Conservation (phyloP, 1,140 invertebrate species). For the Cyrtorhinus lividipennis region DNA sequence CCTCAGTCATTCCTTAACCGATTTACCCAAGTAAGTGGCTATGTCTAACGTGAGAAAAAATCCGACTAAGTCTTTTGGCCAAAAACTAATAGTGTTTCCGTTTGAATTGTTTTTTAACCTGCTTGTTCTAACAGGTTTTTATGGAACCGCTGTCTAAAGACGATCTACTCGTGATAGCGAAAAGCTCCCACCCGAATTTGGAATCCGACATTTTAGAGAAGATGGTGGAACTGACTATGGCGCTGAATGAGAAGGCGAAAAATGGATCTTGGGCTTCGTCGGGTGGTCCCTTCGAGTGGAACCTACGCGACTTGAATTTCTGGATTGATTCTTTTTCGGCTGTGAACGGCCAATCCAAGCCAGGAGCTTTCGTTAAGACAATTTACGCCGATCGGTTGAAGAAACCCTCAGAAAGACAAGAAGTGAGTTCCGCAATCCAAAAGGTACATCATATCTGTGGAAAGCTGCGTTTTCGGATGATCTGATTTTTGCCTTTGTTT, state of each 20-base stretch:
- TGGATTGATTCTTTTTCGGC: conserved; percentile 58
- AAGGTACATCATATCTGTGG: background rate
- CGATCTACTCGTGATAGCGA: conserved; percentile 53
- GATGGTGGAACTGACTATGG: conserved; percentile 68
- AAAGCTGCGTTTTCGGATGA: background rate
- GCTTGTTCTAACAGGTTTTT: conserved; percentile 44
- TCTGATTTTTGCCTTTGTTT: conserved; percentile 13
- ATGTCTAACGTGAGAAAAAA: background rate
- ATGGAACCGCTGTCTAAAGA: conserved; percentile 59
- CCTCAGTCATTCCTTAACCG: conserved; percentile 96
- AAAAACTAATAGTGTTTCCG: background rate
- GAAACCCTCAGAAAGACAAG: conserved; percentile 49
- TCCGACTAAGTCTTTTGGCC: no score
- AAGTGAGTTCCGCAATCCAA: conserved; percentile 35
- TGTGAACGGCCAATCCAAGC: conserved; percentile 31
- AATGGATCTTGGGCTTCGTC: conserved; percentile 51
- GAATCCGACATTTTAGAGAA: conserved; percentile 39
- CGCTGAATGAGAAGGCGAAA: conserved; percentile 33
- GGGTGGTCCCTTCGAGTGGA: conserved; percentile 92
- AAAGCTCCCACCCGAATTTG: conserved; percentile 33
- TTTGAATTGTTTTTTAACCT: conserved; percentile 26
- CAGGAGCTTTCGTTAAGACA: conserved; percentile 52
- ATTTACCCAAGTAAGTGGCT: conserved; percentile 68
- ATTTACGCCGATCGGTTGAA: conserved; percentile 74
- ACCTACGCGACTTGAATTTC: conserved; percentile 83